Evolutionary conservation across 1,140 invertebrate genomes (phyloP).

Genomic region (Druon quercuslanigerum): DNA sequence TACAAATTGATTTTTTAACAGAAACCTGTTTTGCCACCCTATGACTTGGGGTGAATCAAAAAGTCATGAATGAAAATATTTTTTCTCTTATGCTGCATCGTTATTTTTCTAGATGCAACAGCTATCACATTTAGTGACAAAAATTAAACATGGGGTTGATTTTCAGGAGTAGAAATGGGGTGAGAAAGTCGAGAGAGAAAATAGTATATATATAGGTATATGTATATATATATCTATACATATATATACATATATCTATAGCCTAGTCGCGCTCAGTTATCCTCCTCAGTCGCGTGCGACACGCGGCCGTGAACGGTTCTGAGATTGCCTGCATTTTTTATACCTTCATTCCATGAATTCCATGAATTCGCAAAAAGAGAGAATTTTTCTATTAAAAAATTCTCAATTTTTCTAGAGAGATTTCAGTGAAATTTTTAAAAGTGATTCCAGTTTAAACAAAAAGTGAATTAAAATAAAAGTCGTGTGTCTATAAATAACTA

Average conservation of each 20-base stretch:
- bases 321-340: neutral
- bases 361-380: too few relatives aligned
- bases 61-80: too few relatives aligned
- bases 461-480: neutral
- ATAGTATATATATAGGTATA: neutral
- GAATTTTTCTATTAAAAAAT: neutral
- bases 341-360: neutral
- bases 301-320: constrained; percentile 44
- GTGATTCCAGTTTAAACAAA: neutral
- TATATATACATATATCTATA: neutral
- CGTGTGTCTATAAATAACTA: neutral
- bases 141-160: constrained; percentile 2
- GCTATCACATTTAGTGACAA: constrained; percentile 49
- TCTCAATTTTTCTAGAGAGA: neutral
- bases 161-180: neutral
- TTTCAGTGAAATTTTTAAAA: neutral
- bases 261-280: neutral
- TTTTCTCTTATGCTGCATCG: too few relatives aligned
- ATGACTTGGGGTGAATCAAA: too few relatives aligned
- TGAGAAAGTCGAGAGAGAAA: neutral
- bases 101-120: constrained; percentile 50
- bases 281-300: constrained; percentile 63
- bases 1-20: too few relatives aligned
- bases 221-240: too few relatives aligned
- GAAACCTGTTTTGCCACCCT: too few relatives aligned